Conservation (phyloP, 2,797 vertebrate genomes). For the Oreochromis mossambicus region DNA sequence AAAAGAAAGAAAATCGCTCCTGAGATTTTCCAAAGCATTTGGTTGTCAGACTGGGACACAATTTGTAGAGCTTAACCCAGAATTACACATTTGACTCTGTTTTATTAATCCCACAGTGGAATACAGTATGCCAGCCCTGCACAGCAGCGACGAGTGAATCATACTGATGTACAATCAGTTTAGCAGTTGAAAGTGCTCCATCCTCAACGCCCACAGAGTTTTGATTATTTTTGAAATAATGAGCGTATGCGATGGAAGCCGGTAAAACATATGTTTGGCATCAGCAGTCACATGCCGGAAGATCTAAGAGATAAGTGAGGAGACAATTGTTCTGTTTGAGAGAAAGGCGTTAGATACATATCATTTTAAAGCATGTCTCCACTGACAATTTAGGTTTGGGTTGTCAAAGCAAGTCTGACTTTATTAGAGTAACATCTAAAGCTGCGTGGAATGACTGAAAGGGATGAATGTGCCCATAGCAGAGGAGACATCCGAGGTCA, state of each 20-base stretch:
- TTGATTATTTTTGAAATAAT: slow-evolving; percentile 1
- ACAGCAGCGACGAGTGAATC: slow-evolving; percentile 8
- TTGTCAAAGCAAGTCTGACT: not conserved
- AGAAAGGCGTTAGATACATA: not conserved
- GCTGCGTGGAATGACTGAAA: not conserved
- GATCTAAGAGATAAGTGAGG: not conserved
- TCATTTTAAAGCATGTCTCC: not conserved
- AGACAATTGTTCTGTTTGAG: not conserved
- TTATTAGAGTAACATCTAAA: not conserved
- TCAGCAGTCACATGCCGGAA: not conserved
- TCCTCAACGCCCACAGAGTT: not conserved
- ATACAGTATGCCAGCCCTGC: slow-evolving; percentile 33
- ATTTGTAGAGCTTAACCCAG: slow-evolving; percentile 69
- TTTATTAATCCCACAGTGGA: slow-evolving; percentile 65
- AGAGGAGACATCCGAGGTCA: not conserved
- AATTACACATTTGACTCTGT: slow-evolving; percentile 61
- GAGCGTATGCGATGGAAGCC: not conserved
- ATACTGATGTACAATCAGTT: slow-evolving; percentile 16
- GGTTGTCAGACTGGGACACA: slow-evolving; percentile 54
- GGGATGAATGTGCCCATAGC: not conserved
- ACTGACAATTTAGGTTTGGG: not conserved
- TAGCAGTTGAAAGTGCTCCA: not conserved
- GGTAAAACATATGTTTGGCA: not conserved
- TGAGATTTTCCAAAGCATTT: slow-evolving; percentile 57
- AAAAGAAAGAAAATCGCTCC: slow-evolving; percentile 12